Percentiles rank a stretch among this genome's conserved stretches.
Conservation (phyloP, 2,797 vertebrate genomes). For the Falco novaeseelandiae region DNA sequence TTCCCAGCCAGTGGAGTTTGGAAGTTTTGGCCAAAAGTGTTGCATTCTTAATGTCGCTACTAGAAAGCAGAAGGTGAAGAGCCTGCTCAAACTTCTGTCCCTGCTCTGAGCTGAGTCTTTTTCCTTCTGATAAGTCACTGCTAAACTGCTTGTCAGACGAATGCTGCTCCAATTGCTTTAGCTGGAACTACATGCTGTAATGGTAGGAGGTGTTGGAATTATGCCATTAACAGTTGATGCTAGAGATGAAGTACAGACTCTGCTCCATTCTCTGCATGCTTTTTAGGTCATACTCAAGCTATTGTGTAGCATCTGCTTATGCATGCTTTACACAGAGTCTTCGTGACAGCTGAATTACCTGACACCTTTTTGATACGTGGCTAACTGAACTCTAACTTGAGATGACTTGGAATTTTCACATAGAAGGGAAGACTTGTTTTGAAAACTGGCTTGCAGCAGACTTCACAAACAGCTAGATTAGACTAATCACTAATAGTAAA, state of each 20-base stretch:
- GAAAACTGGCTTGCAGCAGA: neutral
- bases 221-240: neutral
- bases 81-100: neutral
- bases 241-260: neutral
- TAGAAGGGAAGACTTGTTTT: neutral
- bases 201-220: neutral
- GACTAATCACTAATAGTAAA: neutral
- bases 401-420: neutral
- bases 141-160: neutral
- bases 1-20: neutral
- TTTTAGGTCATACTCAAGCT: neutral
- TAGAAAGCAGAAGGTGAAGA: neutral
- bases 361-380: neutral
- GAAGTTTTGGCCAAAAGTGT: neutral
- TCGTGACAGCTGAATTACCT: neutral
- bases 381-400: neutral
- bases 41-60: neutral
- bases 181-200: neutral
- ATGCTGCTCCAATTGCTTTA: neutral
- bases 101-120: neutral
- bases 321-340: neutral
- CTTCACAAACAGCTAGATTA: neutral
- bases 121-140: neutral
- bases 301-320: neutral
- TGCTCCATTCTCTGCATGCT: neutral